Conservation (phyloP, 2,888 invertebrate species). For the Phaedon cochleariae region DNA sequence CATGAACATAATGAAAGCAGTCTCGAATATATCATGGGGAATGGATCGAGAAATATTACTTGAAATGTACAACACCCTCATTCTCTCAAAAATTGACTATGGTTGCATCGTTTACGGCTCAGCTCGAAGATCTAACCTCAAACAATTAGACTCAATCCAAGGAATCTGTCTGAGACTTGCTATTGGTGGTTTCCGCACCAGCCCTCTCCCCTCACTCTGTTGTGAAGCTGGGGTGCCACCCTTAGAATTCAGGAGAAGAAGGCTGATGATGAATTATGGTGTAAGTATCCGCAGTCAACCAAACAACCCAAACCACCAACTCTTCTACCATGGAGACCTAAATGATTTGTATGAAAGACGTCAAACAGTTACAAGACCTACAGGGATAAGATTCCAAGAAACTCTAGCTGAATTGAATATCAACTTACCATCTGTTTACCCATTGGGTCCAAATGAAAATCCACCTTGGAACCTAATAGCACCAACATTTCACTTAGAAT, state of each 20-base stretch:
- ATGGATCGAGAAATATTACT: background rate
- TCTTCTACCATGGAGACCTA: background rate
- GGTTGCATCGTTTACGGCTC: too few relatives aligned
- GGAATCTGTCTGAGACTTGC: constrained; percentile 4
- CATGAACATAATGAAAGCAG: too few relatives aligned
- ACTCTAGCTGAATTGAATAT: background rate
- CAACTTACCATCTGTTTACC: background rate
- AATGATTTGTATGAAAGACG: background rate
- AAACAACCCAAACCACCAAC: background rate
- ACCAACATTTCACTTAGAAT: constrained; percentile 8
- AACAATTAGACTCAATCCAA: constrained; percentile 1
- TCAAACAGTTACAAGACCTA: background rate
- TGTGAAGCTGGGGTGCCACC: constrained; percentile 2
- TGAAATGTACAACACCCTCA: background rate
- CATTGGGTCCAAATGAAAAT: constrained; percentile 5
- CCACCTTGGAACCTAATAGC: constrained; percentile 3
- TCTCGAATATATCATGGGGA: constrained; percentile 5
- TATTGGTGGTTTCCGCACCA: constrained; percentile 13
- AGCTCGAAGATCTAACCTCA: background rate
- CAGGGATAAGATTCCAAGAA: constrained; percentile 6
- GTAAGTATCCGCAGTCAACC: constrained; percentile 1
- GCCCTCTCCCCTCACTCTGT: background rate
- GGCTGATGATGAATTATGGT: constrained; percentile 6
- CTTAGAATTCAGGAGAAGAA: constrained; percentile 5
- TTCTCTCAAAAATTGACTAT: background rate